Evolutionary conservation across 2,888 invertebrate species (phyloP).

Genomic region (Tenthredo scrophulariae): DNA sequence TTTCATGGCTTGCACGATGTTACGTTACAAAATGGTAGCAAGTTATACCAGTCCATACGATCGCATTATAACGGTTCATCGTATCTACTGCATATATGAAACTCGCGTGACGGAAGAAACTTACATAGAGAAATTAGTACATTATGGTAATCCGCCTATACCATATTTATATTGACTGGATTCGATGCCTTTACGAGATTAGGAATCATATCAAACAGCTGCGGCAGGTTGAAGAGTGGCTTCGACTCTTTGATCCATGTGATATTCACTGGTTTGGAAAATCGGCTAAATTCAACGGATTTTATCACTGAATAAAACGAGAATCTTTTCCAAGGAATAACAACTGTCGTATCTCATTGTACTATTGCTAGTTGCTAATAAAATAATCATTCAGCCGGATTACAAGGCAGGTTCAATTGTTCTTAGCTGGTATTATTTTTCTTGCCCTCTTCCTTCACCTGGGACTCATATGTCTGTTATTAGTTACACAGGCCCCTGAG

Average conservation of each 20-base stretch:
- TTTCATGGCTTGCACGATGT: slow-evolving; percentile 24
- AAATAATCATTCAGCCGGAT: background rate
- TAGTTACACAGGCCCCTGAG: slow-evolving; percentile 13
- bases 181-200: slow-evolving; percentile 18
- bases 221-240: background rate
- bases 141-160: slow-evolving; percentile 22
- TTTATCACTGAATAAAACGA: background rate
- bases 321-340: background rate
- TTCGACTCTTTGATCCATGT: background rate
- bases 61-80: slow-evolving; percentile 32
- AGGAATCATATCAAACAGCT: background rate
- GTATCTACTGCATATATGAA: background rate
- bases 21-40: slow-evolving; percentile 40
- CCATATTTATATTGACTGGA: background rate
- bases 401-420: background rate
- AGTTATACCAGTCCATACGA: background rate
- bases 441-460: slow-evolving; percentile 31
- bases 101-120: slow-evolving; percentile 18
- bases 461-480: slow-evolving; percentile 14
- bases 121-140: slow-evolving; percentile 39
- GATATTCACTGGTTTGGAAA: background rate
- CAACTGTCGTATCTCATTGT: background rate
- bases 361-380: background rate
- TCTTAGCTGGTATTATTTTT: slow-evolving; percentile 4
- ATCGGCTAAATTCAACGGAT: background rate